These are phyloP conservation scores for Vidua chalybeata DNA, from an alignment of 2,113 vertebrate genomes.

Conservation along the genomic window DNA sequence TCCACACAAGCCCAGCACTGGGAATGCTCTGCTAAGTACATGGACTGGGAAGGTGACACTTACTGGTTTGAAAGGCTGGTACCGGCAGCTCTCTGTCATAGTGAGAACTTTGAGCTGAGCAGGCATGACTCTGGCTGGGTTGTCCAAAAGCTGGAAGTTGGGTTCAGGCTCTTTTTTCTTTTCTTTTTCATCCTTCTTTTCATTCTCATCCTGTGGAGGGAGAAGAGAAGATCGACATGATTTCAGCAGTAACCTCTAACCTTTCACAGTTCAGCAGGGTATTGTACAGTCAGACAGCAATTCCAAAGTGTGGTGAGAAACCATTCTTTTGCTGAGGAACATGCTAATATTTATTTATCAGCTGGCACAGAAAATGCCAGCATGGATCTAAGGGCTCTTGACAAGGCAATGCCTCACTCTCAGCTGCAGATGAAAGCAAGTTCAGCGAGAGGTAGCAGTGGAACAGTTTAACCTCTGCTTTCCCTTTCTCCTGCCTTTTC, in stretches of 20 bases:
- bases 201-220: constrained; percentile 76
- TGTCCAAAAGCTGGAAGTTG: constrained; percentile 93
- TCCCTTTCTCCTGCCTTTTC: background rate
- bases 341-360: background rate
- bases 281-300: background rate
- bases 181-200: constrained; percentile 92
- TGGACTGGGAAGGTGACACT: background rate
- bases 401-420: background rate
- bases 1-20: background rate
- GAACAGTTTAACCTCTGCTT: background rate
- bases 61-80: constrained; percentile 98
- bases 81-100: constrained; percentile 93
- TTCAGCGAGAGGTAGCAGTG: background rate
- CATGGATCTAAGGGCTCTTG: background rate
- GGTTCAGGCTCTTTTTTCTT: constrained; percentile 98
- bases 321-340: background rate
- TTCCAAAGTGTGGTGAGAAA: background rate
- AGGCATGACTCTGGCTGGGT: constrained; percentile 95
- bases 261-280: background rate
- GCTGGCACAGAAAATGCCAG: background rate
- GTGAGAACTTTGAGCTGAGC: constrained; percentile 96
- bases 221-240: background rate
- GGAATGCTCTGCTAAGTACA: background rate
- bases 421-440: background rate
- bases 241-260: background rate